Conservation (phyloP, 2,113 vertebrate genomes). For the Eubucco bourcierii region DNA sequence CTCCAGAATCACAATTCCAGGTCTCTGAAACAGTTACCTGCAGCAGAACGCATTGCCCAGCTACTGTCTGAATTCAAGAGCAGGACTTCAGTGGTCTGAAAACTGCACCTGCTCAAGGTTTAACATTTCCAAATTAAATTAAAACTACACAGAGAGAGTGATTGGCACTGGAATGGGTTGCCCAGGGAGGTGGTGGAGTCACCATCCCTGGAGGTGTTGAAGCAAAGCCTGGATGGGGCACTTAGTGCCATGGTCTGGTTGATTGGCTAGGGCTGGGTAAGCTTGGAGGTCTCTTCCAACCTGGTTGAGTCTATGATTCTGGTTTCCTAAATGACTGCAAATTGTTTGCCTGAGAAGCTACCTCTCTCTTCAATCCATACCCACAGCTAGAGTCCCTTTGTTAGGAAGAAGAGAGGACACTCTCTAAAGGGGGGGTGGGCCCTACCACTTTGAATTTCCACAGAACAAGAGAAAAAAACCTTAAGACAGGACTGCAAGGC, state of each 20-base stretch:
- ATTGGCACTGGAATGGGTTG: too few species aligned
- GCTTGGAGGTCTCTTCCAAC: too few species aligned
- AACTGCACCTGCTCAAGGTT: background rate
- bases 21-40: background rate
- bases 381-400: constrained; percentile 26
- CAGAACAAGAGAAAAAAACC: constrained; percentile 37
- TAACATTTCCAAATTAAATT: background rate
- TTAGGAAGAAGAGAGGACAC: background rate
- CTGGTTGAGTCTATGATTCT: too few species aligned
- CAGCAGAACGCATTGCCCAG: background rate
- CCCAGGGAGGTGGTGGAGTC: too few species aligned
- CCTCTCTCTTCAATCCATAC: background rate
- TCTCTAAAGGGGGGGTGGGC: background rate
- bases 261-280: too few species aligned
- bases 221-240: too few species aligned
- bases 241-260: too few species aligned
- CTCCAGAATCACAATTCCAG: background rate
- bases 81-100: background rate
- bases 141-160: background rate
- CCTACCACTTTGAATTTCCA: constrained; percentile 52
- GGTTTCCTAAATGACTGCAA: background rate
- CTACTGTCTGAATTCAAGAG: background rate
- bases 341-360: background rate
- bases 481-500: constrained; percentile 47
- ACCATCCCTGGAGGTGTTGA: too few species aligned